Evolutionary conservation across 2,888 invertebrate genomes (phyloP), one percentile per base, ranked within the genome.

Genomic region (Latrodectus elegans): DNA sequence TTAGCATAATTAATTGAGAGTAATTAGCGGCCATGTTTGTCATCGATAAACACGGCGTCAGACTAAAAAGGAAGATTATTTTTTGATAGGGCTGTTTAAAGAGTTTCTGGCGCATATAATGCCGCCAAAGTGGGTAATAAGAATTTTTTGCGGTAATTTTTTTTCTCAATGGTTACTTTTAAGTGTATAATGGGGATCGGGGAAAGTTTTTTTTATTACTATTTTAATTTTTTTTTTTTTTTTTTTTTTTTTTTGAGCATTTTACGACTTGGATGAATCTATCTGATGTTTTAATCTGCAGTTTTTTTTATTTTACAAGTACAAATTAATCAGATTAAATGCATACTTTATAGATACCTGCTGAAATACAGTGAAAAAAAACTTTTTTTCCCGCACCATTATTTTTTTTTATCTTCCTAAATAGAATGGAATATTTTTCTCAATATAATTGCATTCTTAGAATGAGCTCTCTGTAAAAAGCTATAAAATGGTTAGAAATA

Each of bases 1-100:
- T 87, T 87, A 87, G 86, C 86, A 87, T 87, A 81, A 87, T 87
- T 87, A 87, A 87, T 87, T 87, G 86, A 73, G 73, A 67, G 76
- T 87, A 81, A 87, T 87, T 87, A 87, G 65, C 64, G 73, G 52
- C 72, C 65, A 72, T 78, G 77, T 84, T 84, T 84, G 78, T 84
- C 84, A 72, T 55, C 77, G 73, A 78, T 78, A 77, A 65, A 65
- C 72, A 60, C 60, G n/a, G 73, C 77, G 77, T 55, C 53, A n/a
- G 60, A 60, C 38, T 52, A 26, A 70, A 55, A 55, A 49, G 17
- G 77, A 70, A 84, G 84, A 84, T 84, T 78, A 77, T 84, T 84
- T 84, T 84, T 84, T 84, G 73, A 78, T 84, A 60, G 82, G 74
- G 65, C 38, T 52, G 52, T 78, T 55, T 49, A 80, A 12, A 60